Evolutionary conservation across 2,888 invertebrate species (phyloP), one percentile per base, ranked within the genome.

Genomic region (Rotaria sp.): DNA sequence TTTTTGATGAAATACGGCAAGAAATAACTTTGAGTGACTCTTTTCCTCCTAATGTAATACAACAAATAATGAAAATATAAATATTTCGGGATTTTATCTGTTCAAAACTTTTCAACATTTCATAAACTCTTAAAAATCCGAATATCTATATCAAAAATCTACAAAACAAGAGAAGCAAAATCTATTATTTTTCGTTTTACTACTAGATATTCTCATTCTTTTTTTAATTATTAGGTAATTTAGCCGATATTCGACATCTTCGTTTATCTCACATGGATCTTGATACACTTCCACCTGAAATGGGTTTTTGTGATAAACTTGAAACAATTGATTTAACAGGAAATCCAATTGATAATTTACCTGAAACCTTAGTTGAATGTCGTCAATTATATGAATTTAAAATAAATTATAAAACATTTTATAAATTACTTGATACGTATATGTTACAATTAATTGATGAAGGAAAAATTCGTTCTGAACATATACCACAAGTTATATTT

Each of bases 231-330:
- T 0, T 5, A 80, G 80, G 80, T 80, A 89, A 91, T 85, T 89
- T 91, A 80, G 88, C 88, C 24, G 88, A 89, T 55, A 88, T 91
- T 84, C 88, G 88, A 50, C 89, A 89, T 85, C 88, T 91, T 21
- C 90, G 91, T 85, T 88, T 90, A n/a, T 90, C 91, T 88, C 90
- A 91, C 87, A 90, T 90, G 38, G 90, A 90, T 88, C 89, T 91
- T 35, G 89, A 89, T 26, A 90, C 90, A 3, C 88, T 91, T 45
- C 91, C 91, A 1, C 89, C 90, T 30, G 91, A 91, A 88, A 90
- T 91, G 57, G 91, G 90, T 11, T 90, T 89, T 88, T 91, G 91
- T 88, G 90, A 91, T 87, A 89, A 90, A 57, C 88, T 91, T 48
- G 89, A 90, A 87, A 90, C 90, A 86, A 88, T 91, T 30, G 88